Evolutionary conservation across 2,797 vertebrate genomes (phyloP), one percentile per base, ranked within the genome.

Genomic region (Xerus rutilus): DNA sequence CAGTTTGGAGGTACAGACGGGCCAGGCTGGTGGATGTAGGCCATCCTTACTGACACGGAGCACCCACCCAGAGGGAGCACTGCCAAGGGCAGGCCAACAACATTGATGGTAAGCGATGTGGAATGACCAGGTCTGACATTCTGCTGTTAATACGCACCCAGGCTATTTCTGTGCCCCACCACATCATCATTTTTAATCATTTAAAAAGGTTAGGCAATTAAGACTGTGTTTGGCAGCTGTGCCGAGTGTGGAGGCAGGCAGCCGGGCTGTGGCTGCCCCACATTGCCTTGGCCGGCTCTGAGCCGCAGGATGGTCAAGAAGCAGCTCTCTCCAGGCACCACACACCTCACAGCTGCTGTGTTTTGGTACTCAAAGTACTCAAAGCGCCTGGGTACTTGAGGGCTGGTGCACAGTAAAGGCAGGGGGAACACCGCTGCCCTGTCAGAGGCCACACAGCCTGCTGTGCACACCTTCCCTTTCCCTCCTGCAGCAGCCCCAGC

Each of bases 191-290:
- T 96, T 59, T 95, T 90, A 94, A 96, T 95, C 89, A 93, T 95
- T 96, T 95, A 92, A 97, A 95, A 85, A 96, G 85, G 83, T 91
- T 86, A 97, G 96, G 93, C 91, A 91, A 95, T 97, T 93, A 96
- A 94, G 88, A 91, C 25, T 47, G 3, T 94, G 92, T 94, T 96
- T 98, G 98, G 98, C 97, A 96, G 32, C 84, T 86, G 65, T 78
- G 94, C 91, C 65, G 20, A 30, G 6, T 15, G 59, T 28, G 47
- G 84, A 62, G 25, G 39, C 69, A 28, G 49, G 84, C 91, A 69
- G 97, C 97, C 97, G 97, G 96, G 91, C 69, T 77, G 91, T 96
- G 87, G 57, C 25, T n/a, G 73, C 23, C 20, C 35, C 57, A 1
- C 2, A 0, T 1, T 1, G 12, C 77, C 77, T 28, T 1, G 28